Evolutionary conservation across 30 jellyfish, hydroid and myxozoan species (phyloP).

Genomic region (Cassiopea andromeda): DNA sequence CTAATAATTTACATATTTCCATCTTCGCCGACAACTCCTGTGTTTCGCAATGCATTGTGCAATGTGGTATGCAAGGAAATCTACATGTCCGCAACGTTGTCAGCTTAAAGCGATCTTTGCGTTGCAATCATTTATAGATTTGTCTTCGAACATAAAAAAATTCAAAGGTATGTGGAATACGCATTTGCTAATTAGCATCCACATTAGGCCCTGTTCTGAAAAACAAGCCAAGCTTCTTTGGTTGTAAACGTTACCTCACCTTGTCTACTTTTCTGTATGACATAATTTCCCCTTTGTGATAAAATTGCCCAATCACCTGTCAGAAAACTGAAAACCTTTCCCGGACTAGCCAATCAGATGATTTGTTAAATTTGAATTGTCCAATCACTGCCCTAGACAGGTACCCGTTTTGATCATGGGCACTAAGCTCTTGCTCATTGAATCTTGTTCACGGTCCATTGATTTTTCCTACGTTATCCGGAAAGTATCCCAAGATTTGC

Average conservation of each 20-base stretch:
- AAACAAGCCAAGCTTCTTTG: not conserved
- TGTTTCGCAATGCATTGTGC: too few relatives aligned
- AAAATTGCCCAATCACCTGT: slow-evolving; percentile 54
- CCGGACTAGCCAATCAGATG: slow-evolving; percentile 51
- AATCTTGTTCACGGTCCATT: slow-evolving; percentile 32
- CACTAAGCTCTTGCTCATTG: slow-evolving; percentile 56
- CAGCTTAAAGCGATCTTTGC: too few relatives aligned
- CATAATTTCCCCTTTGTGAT: slow-evolving; percentile 33
- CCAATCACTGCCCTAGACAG: slow-evolving; percentile 46
- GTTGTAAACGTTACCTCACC: slow-evolving; percentile 54
- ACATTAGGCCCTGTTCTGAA: not conserved
- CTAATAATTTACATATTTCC: too few relatives aligned
- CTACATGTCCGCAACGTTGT: too few relatives aligned
- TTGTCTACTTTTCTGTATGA: slow-evolving; percentile 38
- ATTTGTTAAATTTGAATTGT: not conserved
- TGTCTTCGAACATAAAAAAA: too few relatives aligned
- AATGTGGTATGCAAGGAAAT: too few relatives aligned
- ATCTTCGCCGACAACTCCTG: too few relatives aligned
- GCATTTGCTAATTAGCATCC: too few relatives aligned
- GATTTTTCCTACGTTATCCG: slow-evolving; percentile 54
- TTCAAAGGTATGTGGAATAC: too few relatives aligned
- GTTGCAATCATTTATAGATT: too few relatives aligned
- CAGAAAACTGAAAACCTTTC: slow-evolving; percentile 27
- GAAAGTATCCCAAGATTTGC: slow-evolving; percentile 33
- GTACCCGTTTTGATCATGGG: slow-evolving; percentile 71